Base-by-base conservation (phyloP, 2,797 vertebrate species). In the Enteromius anoplus region DNA sequence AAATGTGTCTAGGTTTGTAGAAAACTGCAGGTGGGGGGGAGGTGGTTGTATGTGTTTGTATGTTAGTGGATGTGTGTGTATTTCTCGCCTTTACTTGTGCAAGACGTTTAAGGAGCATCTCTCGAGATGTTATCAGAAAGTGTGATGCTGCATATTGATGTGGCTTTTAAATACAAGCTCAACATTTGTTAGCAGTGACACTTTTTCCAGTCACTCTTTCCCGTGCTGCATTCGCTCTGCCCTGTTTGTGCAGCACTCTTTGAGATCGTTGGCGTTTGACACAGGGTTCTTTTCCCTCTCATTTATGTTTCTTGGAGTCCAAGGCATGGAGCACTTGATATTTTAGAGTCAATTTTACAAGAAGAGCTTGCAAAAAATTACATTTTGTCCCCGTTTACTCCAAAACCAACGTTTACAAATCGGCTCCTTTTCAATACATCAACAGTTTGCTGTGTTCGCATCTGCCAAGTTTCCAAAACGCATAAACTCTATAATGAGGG, bases 111-210 rank as follows among this genome's bases (percentile, higher is more conserved):
- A 29, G 34, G 58, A 42, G 37, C 53, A 65, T 69, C 19, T 80
- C 58, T 60, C 17, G 12, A 71, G 81, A 78, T 80, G 29, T 71
- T 80, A 62, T 86, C 71, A 70, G 62, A 71, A n/a, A 29, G 49
- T 75, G 72, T 81, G 45, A 49, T 70, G 78, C 83, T 47, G 69
- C 34, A 60, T 45, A 75, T 26, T 84, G 83, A 88, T 88, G 83
- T 85, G 71, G 80, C 34, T 82, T 82, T 75, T 65, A 65, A 82
- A 66, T 29, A 68, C 80, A 82, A 82, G 47, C 71, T 73, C 58
- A 40, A 82, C 72, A 45, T 53, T 75, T 75, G 60, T 66, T 75
- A 2, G 32, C 71, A 42, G 45, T 66, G 11, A 65, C 26, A n/a
- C 49, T 55, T 68, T 68, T 75, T 82, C 80, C 70, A 73, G 45